Percentiles rank a stretch among this genome's conserved stretches.
Conservation (phyloP, 2,797 vertebrate genomes). For the Glossophaga mutica region DNA sequence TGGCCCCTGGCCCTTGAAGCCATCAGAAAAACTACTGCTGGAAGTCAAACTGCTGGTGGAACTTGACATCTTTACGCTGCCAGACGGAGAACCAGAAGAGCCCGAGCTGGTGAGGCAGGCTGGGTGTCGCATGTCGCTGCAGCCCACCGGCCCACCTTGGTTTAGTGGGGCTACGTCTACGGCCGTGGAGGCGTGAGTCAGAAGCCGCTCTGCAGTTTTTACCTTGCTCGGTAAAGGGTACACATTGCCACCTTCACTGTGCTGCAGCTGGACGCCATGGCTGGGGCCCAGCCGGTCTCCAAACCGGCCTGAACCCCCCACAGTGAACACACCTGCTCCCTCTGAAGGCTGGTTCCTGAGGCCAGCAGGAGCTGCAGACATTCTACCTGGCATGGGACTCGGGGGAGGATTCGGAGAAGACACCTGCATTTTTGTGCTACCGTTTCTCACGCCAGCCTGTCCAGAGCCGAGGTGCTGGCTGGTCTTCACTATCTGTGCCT, state of each 20-base stretch:
- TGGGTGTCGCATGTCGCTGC: constrained; percentile 80
- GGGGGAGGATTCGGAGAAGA: constrained; percentile 87
- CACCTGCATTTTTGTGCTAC: constrained; percentile 76
- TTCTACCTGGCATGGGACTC: constrained; percentile 87
- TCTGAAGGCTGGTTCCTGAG: constrained; percentile 73
- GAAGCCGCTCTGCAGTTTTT: constrained; percentile 83
- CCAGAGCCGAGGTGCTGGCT: constrained; percentile 91
- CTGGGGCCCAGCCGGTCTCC: constrained; percentile 80
- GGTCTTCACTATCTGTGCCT: constrained; percentile 98
- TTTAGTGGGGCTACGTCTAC: constrained; percentile 78
- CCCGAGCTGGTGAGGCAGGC: constrained; percentile 68
- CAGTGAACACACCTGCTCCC: constrained; percentile 13
- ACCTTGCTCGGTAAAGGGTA: constrained; percentile 80
- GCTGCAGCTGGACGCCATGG: constrained; percentile 77
- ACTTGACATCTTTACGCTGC: constrained; percentile 86
- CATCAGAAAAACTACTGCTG: constrained; percentile 90
- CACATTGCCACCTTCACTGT: constrained; percentile 72
- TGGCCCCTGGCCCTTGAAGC: constrained; percentile 87
- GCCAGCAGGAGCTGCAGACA: constrained; percentile 74
- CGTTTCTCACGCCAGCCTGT: constrained; percentile 79
- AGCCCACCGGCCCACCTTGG: constrained; percentile 61
- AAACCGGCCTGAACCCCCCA: constrained; percentile 66
- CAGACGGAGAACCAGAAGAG: constrained; percentile 78
- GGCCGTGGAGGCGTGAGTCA: constrained; percentile 81
- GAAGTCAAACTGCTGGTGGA: constrained; percentile 92